Evolutionary conservation across 35 echinoderm and acorn worm genomes (phyloP).

Genomic region (Ophioderma brevispina): DNA sequence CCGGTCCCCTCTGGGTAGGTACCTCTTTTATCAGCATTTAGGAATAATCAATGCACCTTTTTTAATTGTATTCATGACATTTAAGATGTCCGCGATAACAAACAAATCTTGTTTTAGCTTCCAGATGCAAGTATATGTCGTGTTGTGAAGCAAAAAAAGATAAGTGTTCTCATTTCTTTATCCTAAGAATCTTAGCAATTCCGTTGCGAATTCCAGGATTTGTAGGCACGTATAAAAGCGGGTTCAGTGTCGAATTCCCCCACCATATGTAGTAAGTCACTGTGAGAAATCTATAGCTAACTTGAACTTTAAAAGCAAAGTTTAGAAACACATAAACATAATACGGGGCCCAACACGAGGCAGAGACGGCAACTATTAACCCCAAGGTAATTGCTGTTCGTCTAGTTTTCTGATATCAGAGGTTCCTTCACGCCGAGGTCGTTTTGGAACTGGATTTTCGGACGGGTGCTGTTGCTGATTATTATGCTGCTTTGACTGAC

Average conservation of each 20-base stretch:
- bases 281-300: slow-evolving; percentile 20
- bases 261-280: slow-evolving; percentile 53
- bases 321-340: slow-evolving; percentile 34
- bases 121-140: too few relatives aligned
- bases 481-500: neutral
- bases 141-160: too few relatives aligned
- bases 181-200: neutral
- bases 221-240: slow-evolving; percentile 57
- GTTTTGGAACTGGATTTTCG: neutral
- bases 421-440: neutral
- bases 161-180: neutral
- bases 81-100: too few relatives aligned
- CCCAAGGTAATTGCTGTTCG: slow-evolving; percentile 51
- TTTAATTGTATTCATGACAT: too few relatives aligned
- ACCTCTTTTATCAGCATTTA: too few relatives aligned
- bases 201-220: slow-evolving; percentile 39
- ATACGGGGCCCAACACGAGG: slow-evolving; percentile 45
- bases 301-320: neutral
- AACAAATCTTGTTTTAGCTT: too few relatives aligned
- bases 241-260: slow-evolving; percentile 63
- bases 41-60: too few relatives aligned
- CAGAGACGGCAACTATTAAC: slow-evolving; percentile 31
- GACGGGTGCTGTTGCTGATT: neutral
- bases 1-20: too few relatives aligned
- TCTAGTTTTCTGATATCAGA: slow-evolving; percentile 9